Evolutionary conservation across 1,140 invertebrate genomes (phyloP), one percentile per base, ranked within the genome.

Genomic region (Camponotus pennsylvanicus): DNA sequence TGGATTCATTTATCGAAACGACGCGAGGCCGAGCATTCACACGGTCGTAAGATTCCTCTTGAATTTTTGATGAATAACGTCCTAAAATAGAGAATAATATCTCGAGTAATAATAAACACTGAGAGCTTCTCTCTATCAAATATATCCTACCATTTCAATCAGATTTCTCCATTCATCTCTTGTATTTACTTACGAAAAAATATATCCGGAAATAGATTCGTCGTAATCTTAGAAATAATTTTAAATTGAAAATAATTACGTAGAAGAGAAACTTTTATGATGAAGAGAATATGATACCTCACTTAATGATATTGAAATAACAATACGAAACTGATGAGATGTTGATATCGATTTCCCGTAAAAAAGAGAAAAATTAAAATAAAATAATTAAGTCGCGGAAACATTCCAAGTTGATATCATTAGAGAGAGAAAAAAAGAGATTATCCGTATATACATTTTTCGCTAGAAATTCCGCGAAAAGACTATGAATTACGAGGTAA

Each of bases 1-100:
- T 63, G 69, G n/a, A 90, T 90, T 90, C 87, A 84, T 90, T 89
- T 84, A 76, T 87, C 79, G 66, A 78, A 59, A 84, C 78, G 66
- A 86, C 73, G 64, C 21, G 55, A 34, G 55, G 34, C 3, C 27
- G 57, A 71, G 77, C 40, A 40, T 75, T n/a, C 45, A 9, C 27
- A 11, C 61, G 5, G 64, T 63, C 40, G 3, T 34, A 42, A 66
- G 40, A 34, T 80, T 34, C 34, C 21, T 70, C 21, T 80, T 70
- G 40, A 40, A 69, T 80, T 77, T 7, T 69, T 57, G 9, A 70
- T 27, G 45, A 69, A 70, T 57, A 79, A 79, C 15, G 8, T 40
- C 45, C 9, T 21, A 37, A 40, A 57, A 49, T 78, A 66, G 57
- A 64, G 3, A 34, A 6, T 78, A 64, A 78, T 27, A 34, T 52